Conservation (phyloP, 2,113 vertebrate species). For the Pimephales promelas region DNA sequence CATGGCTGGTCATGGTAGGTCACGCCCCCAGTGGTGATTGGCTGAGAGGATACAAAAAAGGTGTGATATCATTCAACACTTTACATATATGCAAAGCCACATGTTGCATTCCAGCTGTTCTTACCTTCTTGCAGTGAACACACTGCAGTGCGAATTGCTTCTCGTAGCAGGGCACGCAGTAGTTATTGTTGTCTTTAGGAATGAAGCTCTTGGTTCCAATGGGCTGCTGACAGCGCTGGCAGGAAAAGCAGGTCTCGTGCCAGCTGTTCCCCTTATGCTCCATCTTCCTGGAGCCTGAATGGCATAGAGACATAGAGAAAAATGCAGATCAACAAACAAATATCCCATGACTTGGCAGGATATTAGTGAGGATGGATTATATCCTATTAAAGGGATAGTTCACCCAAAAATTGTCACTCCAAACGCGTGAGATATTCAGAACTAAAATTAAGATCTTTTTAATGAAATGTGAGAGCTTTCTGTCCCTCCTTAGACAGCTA, state of each 20-base stretch:
- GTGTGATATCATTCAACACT: neutral
- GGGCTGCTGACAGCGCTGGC: slow-evolving; percentile 82
- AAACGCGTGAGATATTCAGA: no score
- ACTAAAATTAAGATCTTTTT: no score
- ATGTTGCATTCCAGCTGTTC: neutral
- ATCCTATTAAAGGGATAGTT: neutral
- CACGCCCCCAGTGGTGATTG: slow-evolving; percentile 84
- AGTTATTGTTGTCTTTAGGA: slow-evolving; percentile 82
- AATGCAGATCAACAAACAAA: neutral
- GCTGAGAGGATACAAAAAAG: slow-evolving; percentile 62
- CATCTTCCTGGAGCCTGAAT: slow-evolving; percentile 85
- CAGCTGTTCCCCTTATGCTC: slow-evolving; percentile 87
- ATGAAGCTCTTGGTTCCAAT: slow-evolving; percentile 89
- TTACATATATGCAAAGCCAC: neutral
- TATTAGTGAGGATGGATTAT: neutral
- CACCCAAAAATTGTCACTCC: neutral
- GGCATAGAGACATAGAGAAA: no score
- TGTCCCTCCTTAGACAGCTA: no score
- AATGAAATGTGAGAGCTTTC: no score
- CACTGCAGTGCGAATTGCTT: slow-evolving; percentile 86
- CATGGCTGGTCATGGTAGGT: slow-evolving; percentile 85
- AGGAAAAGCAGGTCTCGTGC: slow-evolving; percentile 87
- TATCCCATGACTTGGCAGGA: neutral
- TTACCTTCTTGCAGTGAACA: slow-evolving; percentile 84
- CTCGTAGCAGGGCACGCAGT: slow-evolving; percentile 86